Evolutionary conservation across 2,888 invertebrate species (phyloP).

Genomic region (Trissolcus brochymenae): DNA sequence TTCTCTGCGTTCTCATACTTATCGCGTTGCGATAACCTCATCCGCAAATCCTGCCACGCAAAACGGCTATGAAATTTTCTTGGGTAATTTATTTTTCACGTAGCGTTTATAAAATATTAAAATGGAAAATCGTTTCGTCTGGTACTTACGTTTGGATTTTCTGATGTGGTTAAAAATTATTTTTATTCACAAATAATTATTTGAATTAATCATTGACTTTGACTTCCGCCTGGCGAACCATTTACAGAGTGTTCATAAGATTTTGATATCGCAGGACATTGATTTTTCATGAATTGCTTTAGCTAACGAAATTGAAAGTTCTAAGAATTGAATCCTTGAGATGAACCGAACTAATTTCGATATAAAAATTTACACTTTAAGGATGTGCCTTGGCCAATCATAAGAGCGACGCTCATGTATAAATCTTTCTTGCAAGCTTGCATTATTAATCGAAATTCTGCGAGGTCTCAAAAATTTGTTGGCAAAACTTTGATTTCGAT

Average conservation of each 20-base stretch:
- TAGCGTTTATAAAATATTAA: no score
- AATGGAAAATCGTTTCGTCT: neutral
- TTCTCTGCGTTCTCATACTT: conserved; percentile 29
- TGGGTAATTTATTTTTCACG: no score
- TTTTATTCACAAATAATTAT: neutral
- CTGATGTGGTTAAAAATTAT: neutral
- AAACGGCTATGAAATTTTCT: conserved; percentile 10
- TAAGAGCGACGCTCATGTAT: conserved; percentile 16
- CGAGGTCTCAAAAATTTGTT: conserved; percentile 27
- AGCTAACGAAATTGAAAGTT: conserved; percentile 16
- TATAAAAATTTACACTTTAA: conserved; percentile 13
- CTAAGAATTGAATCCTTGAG: conserved; percentile 12
- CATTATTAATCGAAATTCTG: conserved; percentile 45
- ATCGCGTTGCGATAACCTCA: conserved; percentile 38
- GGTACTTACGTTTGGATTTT: neutral
- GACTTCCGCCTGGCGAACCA: conserved; percentile 60
- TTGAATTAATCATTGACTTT: neutral
- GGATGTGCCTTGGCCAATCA: conserved; percentile 3
- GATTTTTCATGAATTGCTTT: conserved; percentile 63
- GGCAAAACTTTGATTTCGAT: conserved; percentile 36
- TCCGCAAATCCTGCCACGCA: conserved; percentile 22
- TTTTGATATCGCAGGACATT: conserved; percentile 66
- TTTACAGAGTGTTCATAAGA: conserved; percentile 62
- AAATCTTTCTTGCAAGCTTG: conserved; percentile 19
- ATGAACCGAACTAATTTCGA: conserved; percentile 7